Evolutionary conservation across 2,113 vertebrate species (phyloP).

Genomic region (Lutjanus erythropterus): DNA sequence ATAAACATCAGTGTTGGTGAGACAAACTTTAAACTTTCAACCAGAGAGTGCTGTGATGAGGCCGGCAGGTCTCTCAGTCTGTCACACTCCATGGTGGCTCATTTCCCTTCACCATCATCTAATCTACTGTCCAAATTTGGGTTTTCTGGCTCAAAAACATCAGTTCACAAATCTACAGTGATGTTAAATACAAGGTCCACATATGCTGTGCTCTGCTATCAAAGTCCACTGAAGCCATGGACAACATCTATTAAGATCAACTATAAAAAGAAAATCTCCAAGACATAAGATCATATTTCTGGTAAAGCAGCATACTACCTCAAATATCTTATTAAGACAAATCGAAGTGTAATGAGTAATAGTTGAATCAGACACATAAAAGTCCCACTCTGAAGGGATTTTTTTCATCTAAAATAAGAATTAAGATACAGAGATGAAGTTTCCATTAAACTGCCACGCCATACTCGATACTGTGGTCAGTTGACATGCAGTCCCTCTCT

Average conservation of each 20-base stretch:
- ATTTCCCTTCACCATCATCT: neutral
- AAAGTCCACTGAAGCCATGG: neutral
- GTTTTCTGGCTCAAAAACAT: neutral
- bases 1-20: too few species aligned
- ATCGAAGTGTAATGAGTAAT: neutral
- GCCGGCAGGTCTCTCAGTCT: neutral
- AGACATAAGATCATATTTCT: neutral
- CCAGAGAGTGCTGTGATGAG: too few species aligned
- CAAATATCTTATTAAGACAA: too few species aligned
- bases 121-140: neutral
- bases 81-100: neutral
- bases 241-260: neutral
- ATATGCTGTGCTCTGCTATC: neutral
- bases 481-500: neutral
- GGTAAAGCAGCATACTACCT: neutral
- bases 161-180: neutral
- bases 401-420: constrained; percentile 4
- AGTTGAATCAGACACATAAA: neutral
- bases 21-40: too few species aligned
- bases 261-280: neutral
- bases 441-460: neutral
- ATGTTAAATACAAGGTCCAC: neutral
- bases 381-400: neutral
- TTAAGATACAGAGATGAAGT: neutral
- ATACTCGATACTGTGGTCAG: neutral